Base-by-base conservation (phyloP, 2,888 invertebrate genomes). In the Drosophila stalkeri region DNA sequence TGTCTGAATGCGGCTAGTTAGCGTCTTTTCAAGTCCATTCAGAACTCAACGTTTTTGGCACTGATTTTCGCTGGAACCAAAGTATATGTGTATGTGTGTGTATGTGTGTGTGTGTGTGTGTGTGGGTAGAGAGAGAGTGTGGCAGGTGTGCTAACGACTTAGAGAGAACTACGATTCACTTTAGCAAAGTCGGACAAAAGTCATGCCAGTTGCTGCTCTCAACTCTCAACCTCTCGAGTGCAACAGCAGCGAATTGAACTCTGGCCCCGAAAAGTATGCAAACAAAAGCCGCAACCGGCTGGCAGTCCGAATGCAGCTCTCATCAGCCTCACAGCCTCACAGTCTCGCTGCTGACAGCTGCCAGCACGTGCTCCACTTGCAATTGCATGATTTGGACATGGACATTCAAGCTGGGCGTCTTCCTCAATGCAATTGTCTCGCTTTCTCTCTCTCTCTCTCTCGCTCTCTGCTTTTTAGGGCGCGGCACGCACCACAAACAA, bases 1-100 rank as follows among this genome's bases (percentile, higher is more conserved):
- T 64, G 68, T 49, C 49, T 72, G 69, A 84, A 84, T 77, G 74
- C 67, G 56, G 67, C 69, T 87, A 84, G 85, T 82, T 82, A 82
- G 87, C 69, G 83, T 72, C 62, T 60, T 66, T 73, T 47, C 51
- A 70, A 65, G 64, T 65, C 12, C 12, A 12, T 69, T 57, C 12
- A 33, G 49, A 6, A 33, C 31, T 31, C 49, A 1, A 18, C 49
- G 18, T 12, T 51, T 49, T 51, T 55, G 47, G 63, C 71, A 57
- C 27, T 64, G 71, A 64, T 76, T 64, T 57, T 20, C 37, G 56
- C 70, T 27, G 27, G 20, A 14, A 27, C 51, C 27, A 27, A 27
- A 27, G 27, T 55, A 64, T 41, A n/a, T 41, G 12, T 41, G 41
- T 41, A 8, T 39, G 39, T 20, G 12, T 18, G 27, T 55, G 67